A percentile compares a stretch with the other conserved stretches of the same genome.
phyloP scores from a whole-genome alignment of 2,797 vertebrate genomes.

The Lerista edwardsae region DNA sequence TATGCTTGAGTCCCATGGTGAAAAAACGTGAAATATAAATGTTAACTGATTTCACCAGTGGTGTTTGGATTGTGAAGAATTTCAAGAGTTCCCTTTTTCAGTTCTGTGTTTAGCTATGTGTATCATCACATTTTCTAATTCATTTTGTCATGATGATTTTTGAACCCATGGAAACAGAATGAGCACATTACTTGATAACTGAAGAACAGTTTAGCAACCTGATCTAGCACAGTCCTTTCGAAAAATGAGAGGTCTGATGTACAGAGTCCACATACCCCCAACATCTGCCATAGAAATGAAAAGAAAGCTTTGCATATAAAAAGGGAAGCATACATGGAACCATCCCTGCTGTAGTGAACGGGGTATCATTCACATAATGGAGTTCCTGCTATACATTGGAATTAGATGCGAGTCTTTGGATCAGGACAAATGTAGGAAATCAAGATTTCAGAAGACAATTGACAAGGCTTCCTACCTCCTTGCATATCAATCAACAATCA shows the following conservation, averaged over 20 bases:
- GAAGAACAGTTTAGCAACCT: no score
- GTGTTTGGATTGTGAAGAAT: not conserved
- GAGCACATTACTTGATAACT: no score
- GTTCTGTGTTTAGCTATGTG: not conserved
- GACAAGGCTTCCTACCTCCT: no score
- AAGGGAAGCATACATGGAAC: no score
- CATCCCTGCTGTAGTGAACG: no score
- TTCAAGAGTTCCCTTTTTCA: not conserved
- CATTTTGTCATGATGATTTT: not conserved
- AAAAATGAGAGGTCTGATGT: not conserved
- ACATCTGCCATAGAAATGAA: not conserved
- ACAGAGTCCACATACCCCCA: not conserved
- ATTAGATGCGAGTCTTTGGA: not conserved
- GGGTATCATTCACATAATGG: not conserved
- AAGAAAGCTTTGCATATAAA: no score
- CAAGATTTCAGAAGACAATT: not conserved
- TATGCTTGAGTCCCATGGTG: no score
- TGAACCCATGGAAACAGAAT: not conserved
- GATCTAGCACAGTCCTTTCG: no score
- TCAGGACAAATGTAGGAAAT: not conserved
- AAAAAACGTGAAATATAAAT: no score
- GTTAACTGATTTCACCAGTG: not conserved
- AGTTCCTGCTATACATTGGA: not conserved
- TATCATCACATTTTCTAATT: not conserved
- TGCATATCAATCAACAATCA: no score